These are phyloP conservation scores for Bibio marci DNA, from an alignment of 2,888 invertebrate species.

Conservation along the genomic window DNA sequence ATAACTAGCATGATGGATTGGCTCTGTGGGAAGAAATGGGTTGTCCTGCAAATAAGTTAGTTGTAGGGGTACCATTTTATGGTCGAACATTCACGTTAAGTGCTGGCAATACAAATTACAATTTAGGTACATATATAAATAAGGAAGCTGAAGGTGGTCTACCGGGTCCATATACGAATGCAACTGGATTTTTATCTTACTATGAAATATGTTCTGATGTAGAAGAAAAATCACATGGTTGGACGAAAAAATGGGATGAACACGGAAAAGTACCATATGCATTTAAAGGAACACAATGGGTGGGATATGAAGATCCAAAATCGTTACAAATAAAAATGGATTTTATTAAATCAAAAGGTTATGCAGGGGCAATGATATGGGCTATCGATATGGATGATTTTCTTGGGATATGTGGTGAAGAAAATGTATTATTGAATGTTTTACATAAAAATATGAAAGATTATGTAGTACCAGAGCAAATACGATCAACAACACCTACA, in stretches of 20 bases:
- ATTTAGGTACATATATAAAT: constrained; percentile 71
- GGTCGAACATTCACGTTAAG: constrained; percentile 73
- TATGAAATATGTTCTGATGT: constrained; percentile 73
- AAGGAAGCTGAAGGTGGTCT: constrained; percentile 79
- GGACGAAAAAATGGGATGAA: constrained; percentile 75
- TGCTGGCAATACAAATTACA: constrained; percentile 65
- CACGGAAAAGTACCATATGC: constrained; percentile 69
- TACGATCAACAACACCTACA: constrained; percentile 48
- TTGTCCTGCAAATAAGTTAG: constrained; percentile 69
- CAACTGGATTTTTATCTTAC: constrained; percentile 72
- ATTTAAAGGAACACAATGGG: constrained; percentile 78
- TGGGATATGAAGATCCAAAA: constrained; percentile 69
- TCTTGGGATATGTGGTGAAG: constrained; percentile 59
- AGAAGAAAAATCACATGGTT: constrained; percentile 46
- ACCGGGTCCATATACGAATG: constrained; percentile 72
- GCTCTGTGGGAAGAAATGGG: constrained; percentile 79
- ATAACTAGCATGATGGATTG: constrained; percentile 61
- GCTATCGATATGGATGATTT: constrained; percentile 83
- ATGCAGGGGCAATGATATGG: constrained; percentile 83
- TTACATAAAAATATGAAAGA: constrained; percentile 54
- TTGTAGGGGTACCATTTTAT: constrained; percentile 81
- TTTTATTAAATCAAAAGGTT: constrained; percentile 66
- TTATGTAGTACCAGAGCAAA: constrained; percentile 50
- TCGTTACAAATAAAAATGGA: constrained; percentile 82
- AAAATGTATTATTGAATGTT: constrained; percentile 56